A percentile compares a stretch with the other conserved stretches of the same genome.
Conservation (phyloP, 1,140 invertebrate genomes). For the Chymomyza costata region DNA sequence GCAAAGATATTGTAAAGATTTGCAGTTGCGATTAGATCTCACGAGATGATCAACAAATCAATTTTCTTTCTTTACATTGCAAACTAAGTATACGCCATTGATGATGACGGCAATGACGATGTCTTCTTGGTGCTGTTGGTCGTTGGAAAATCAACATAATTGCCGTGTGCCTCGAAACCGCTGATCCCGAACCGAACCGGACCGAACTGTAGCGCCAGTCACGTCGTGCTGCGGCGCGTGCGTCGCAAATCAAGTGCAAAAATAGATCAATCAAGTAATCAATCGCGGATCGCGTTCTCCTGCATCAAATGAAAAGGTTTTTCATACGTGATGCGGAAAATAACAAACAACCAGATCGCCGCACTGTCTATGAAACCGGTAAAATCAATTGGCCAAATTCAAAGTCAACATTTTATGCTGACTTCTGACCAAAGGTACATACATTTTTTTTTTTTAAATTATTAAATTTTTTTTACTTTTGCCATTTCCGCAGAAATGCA, state of each 20-base stretch:
- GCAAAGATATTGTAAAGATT: constrained; percentile 21
- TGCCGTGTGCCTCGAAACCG: constrained; percentile 30
- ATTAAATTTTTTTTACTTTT: too few relatives aligned
- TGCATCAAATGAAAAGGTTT: constrained; percentile 41
- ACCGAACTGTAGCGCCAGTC: constrained; percentile 57
- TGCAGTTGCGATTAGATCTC: background rate
- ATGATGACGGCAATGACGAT: constrained; percentile 10
- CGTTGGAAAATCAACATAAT: constrained; percentile 64
- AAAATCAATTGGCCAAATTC: constrained; percentile 45
- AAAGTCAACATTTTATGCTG: constrained; percentile 51
- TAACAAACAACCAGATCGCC: background rate
- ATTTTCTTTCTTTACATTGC: constrained; percentile 70
- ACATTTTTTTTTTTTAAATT: constrained; percentile 25
- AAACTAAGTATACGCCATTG: constrained; percentile 49
- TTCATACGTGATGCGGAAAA: constrained; percentile 28
- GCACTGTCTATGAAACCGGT: constrained; percentile 1
- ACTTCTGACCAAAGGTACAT: constrained; percentile 13
- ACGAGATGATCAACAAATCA: constrained; percentile 59
- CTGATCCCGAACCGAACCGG: constrained; percentile 27
- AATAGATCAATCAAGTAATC: constrained; percentile 73
- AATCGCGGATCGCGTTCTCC: constrained; percentile 51
- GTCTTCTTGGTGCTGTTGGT: background rate
- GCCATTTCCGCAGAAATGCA: constrained; percentile 48
- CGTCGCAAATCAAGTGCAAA: constrained; percentile 73
- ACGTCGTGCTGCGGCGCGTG: constrained; percentile 62